These are phyloP conservation scores for Bombus picipes DNA, from an alignment of 1,140 invertebrate genomes.

Conservation along the genomic window DNA sequence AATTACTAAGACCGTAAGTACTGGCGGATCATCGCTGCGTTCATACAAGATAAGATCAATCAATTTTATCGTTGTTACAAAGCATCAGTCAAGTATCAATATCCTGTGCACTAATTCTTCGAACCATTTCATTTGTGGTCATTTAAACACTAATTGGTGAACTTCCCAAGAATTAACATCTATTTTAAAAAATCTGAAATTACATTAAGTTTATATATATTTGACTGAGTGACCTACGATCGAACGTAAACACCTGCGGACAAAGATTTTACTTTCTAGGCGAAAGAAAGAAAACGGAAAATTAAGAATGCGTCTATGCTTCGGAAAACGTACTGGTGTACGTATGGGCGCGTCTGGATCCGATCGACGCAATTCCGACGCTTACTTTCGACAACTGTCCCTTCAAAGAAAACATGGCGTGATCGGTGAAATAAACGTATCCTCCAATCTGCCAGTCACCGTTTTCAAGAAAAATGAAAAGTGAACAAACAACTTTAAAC, in stretches of 20 bases:
- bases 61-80: not conserved
- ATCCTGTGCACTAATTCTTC: not conserved
- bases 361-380: not conserved
- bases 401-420: conserved; percentile 35
- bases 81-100: conserved; percentile 16
- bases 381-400: conserved; percentile 19
- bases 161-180: not conserved
- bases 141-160: not conserved
- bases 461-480: conserved; percentile 60
- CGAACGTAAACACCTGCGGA: not conserved
- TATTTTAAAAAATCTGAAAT: not conserved
- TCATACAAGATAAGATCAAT: conserved; percentile 40
- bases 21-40: not conserved
- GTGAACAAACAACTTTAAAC: conserved; percentile 43
- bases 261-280: too few species aligned
- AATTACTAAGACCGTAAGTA: not conserved
- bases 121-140: not conserved
- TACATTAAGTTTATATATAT: not conserved
- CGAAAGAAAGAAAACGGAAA: not conserved
- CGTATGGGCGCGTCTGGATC: not conserved
- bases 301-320: conserved; percentile 24
- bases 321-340: not conserved
- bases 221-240: not conserved
- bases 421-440: conserved; percentile 41
- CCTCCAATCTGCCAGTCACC: not conserved